Base-by-base conservation (phyloP, 2,797 vertebrate species). In the Cryptoblepharus egeriae region DNA sequence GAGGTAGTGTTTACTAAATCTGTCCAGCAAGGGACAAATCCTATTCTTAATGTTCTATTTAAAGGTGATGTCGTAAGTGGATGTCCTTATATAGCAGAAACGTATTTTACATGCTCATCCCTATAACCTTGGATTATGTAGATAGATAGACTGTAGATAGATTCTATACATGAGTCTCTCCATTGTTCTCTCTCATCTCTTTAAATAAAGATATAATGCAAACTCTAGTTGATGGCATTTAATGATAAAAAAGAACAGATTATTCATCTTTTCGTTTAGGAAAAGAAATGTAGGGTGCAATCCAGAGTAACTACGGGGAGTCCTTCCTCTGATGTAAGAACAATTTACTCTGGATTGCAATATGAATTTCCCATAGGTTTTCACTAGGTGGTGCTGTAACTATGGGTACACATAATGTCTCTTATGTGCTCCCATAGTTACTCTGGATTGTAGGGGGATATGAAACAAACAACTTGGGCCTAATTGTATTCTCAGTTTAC, bases 1-100 rank as follows among this genome's bases (percentile, higher is more conserved):
- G 42, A 87, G 71, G 69, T 82, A 79, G 24, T 85, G 84, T 79
- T 89, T 91, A 63, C n/a, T 91, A 87, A 82, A 85, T 61, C 58
- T 80, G 15, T 74, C 63, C n/a, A 67, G 8, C 26, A 22, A 55
- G n/a, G 84, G 22, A 57, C 10, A 61, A 78, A 85, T 75, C 80
- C 22, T 83, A 0, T 28, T 74, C 75, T 37, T 0, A 2, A 28
- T 74, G 74, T 81, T 26, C 81, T 73, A 55, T 32, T 76, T 74
- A 83, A 81, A 86, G 79, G 72, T 79, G 77, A 87, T 45, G 18
- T 57, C 64, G 83, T 68, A 39, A 78, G 77, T 0, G 3, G 60
- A 68, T 3, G 39, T 55, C 37, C 74, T 75, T 58, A 89, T 82
- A 65, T 22, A 68, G n/a, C n/a, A 58, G 28, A 35, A 75, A 81